Evolutionary conservation across 2,797 vertebrate genomes (phyloP), one percentile per base, ranked within the genome.

Genomic region (Pogonophryne albipinna): DNA sequence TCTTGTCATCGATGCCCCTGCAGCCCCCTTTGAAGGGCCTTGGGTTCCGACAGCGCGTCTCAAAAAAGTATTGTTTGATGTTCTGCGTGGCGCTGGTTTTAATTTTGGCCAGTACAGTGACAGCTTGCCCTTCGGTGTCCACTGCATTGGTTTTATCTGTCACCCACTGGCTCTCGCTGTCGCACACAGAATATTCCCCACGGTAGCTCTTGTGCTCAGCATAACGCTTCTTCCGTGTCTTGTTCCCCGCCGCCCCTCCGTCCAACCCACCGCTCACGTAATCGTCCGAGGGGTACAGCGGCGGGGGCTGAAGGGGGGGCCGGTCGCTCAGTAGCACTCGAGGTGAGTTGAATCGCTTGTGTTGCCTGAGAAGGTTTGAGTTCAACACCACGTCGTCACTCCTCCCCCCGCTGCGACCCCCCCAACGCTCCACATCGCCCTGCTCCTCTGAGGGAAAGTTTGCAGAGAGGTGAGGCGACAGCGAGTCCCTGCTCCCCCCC

Each of bases 51-150:
- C 98, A 99, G 67, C 95, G 94, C 0, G 98, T 99, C 90, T 99
- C 98, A 0, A 96, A 99, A 95, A 99, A 99, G 91, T 96, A 99
- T 86, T 99, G 98, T 87, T 97, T 98, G 74, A 98, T 94, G 0
- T 96, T 92, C 38, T 95, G 95, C 3, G 93, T 94, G 85, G 92
- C 92, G 52, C 92, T 94, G 6, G 95, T 96, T 91, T 95, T 97
- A 80, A 99, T 95, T 84, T 95, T 95, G 57, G 93, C 96, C 90
- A 99, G 90, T 74, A 99, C 96, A 1, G 94, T 96, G 61, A 99
- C 98, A 8, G 93, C 90, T 55, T 93, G 82, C 76, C 97, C 97
- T 45, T 91, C 87, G 66, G 95, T 96, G 92, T 99, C 97, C 2
- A 97, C 95, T 0, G 98, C 98, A 0, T 95, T 95, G 0, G 95